phyloP scores from a whole-genome alignment of 2,113 vertebrate species.

The Entomyzon cyanotis region DNA sequence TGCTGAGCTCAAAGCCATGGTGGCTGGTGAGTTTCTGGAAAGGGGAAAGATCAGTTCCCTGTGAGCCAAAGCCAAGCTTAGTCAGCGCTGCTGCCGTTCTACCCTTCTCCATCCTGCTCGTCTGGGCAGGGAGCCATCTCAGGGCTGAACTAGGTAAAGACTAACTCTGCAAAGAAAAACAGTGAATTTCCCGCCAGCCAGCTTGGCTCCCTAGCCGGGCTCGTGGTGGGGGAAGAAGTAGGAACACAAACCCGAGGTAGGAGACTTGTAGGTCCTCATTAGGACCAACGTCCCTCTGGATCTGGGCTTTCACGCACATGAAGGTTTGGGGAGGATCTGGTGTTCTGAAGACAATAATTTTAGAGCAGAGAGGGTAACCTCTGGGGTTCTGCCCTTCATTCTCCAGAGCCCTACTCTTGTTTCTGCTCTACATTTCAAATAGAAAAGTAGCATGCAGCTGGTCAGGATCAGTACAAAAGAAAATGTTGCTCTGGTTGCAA shows the following conservation, averaged over 20 bases:
- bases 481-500: neutral
- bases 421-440: neutral
- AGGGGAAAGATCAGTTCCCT: neutral
- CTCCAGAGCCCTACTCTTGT: neutral
- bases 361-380: neutral
- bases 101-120: neutral
- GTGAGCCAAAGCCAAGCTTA: constrained; percentile 35
- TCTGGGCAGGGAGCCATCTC: constrained; percentile 20
- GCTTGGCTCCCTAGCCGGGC: neutral
- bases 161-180: neutral
- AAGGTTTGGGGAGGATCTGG: accelerated
- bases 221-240: accelerated
- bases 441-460: neutral
- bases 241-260: neutral
- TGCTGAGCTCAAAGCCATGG: neutral
- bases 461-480: neutral
- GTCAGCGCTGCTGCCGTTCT: neutral
- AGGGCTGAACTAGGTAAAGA: neutral
- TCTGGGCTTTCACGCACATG: neutral
- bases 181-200: neutral
- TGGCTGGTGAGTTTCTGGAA: accelerated
- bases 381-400: neutral
- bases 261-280: neutral
- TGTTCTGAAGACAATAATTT: neutral
- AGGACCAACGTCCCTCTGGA: neutral